Conservation (phyloP, 2,888 invertebrate genomes). For the Pseudococcus longispinus region DNA sequence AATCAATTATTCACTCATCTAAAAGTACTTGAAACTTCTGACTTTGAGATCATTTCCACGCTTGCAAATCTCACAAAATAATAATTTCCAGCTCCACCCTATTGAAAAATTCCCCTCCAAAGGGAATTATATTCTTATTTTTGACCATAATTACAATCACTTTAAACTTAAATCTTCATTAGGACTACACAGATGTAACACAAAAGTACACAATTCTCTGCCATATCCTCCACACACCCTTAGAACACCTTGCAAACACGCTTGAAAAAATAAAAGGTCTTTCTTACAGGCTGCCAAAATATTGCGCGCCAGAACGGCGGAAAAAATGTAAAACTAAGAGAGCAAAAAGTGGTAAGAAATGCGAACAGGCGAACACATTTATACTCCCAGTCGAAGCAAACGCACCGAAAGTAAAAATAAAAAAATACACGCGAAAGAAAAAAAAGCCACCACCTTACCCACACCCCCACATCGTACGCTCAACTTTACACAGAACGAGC, state of each 20-base stretch:
- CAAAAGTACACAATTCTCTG: neutral
- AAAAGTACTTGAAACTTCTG: too few relatives aligned
- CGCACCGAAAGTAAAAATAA: slow-evolving; percentile 48
- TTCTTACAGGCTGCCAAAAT: slow-evolving; percentile 56
- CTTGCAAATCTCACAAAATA: too few relatives aligned
- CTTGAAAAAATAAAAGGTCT: neutral
- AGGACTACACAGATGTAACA: too few relatives aligned
- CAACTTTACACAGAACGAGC: neutral
- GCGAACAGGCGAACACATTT: slow-evolving; percentile 51
- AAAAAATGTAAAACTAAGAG: slow-evolving; percentile 58
- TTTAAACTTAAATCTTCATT: too few relatives aligned
- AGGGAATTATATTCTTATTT: too few relatives aligned
- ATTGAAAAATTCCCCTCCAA: too few relatives aligned
- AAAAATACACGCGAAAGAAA: neutral
- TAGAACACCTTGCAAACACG: neutral
- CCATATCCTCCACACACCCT: neutral
- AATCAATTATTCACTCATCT: too few relatives aligned
- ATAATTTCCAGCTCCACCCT: too few relatives aligned
- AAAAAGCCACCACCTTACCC: neutral
- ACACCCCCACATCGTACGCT: neutral
- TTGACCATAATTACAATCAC: too few relatives aligned
- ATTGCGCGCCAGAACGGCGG: slow-evolving; percentile 58
- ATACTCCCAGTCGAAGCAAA: slow-evolving; percentile 48
- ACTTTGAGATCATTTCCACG: too few relatives aligned
- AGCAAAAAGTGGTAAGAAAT: slow-evolving; percentile 59